Conservation (phyloP, 2,888 invertebrate genomes). For the Bedellia somnulentella region DNA sequence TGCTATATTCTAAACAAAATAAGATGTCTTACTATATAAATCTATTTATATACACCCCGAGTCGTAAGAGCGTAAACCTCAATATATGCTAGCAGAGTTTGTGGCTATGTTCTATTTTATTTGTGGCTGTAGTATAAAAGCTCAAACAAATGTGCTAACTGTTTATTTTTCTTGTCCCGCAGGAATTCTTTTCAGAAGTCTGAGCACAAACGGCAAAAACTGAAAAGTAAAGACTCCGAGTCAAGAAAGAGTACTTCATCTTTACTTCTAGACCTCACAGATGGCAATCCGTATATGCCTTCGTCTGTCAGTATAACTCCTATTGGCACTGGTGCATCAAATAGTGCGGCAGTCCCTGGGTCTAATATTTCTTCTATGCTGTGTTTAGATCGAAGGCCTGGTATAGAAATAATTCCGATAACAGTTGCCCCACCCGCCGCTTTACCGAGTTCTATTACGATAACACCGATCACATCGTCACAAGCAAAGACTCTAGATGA, state of each 20-base stretch:
- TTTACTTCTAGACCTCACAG: constrained; percentile 57
- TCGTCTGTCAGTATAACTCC: constrained; percentile 57
- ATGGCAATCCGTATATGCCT: constrained; percentile 53
- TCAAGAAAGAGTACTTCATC: constrained; percentile 34
- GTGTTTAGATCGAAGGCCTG: constrained; percentile 69
- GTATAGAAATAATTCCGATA: constrained; percentile 85
- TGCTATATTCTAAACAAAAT: no score
- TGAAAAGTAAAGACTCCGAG: constrained; percentile 61
- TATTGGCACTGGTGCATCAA: constrained; percentile 49
- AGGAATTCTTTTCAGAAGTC: constrained; percentile 62
- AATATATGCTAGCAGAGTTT: no score
- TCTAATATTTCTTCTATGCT: constrained; percentile 62
- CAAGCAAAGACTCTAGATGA: constrained; percentile 54
- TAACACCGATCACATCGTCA: constrained; percentile 74
- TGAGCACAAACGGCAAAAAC: constrained; percentile 63
- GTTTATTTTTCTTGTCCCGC: no score
- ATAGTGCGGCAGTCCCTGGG: constrained; percentile 66
- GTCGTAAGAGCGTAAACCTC: no score
- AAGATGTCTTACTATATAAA: no score
- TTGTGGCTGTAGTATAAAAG: no score
- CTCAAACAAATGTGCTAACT: no score
- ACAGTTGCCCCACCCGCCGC: constrained; percentile 64
- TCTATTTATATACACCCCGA: no score
- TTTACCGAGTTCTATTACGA: constrained; percentile 80
- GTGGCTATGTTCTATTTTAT: no score